Conservation (phyloP, 1,140 invertebrate species). For the Proctacanthus coquilletti region DNA sequence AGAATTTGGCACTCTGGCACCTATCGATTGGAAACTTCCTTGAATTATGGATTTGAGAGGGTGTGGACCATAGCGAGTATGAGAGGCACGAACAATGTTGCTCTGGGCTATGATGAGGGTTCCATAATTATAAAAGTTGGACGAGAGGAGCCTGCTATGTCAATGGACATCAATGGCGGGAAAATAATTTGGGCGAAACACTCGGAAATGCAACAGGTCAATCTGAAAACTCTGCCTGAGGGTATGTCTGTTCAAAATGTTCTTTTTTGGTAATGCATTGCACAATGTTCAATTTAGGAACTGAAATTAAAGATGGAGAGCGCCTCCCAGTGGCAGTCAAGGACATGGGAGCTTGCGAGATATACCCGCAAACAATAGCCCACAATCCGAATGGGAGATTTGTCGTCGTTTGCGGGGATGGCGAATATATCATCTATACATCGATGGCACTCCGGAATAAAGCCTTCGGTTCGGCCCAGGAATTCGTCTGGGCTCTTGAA, state of each 20-base stretch:
- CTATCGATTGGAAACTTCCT: conserved; percentile 85
- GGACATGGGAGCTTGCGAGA: conserved; percentile 99
- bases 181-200: conserved; percentile 99
- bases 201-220: conserved; percentile 96
- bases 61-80: conserved; percentile 96
- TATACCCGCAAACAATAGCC: conserved; percentile 95
- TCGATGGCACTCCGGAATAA: conserved; percentile 98
- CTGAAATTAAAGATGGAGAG: conserved; percentile 80
- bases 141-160: conserved; percentile 95
- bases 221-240: conserved; percentile 70
- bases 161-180: conserved; percentile 94
- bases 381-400: conserved; percentile 99
- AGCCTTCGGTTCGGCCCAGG: conserved; percentile 93
- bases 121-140: conserved; percentile 96
- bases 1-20: conserved; percentile 97
- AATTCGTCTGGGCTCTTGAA: conserved; percentile 98
- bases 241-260: conserved; percentile 29
- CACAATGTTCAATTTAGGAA: conserved; percentile 28
- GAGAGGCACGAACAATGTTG: conserved; percentile 92
- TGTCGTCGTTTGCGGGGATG: conserved; percentile 97
- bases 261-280: conserved; percentile 13
- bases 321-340: conserved; percentile 84
- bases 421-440: conserved; percentile 99
- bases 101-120: conserved; percentile 96
- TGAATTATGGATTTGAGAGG: conserved; percentile 96